phyloP scores from a whole-genome alignment of 2,797 vertebrate species.

The Babyrousa celebensis region DNA sequence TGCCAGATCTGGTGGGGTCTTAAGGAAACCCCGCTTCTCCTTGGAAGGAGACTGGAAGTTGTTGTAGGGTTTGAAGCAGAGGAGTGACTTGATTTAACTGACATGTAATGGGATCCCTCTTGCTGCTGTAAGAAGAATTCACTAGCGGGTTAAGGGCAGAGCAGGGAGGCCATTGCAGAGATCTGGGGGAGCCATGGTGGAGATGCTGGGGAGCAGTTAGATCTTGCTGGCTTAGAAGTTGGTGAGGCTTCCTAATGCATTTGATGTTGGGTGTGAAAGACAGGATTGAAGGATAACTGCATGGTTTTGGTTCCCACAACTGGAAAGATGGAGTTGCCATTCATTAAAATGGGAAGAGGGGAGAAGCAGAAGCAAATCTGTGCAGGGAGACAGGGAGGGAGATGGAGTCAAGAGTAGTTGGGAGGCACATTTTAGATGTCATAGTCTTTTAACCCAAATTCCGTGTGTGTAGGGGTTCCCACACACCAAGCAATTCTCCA shows the following conservation, averaged over 20 bases:
- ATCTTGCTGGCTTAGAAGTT: background rate
- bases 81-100: background rate
- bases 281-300: background rate
- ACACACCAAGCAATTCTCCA: background rate
- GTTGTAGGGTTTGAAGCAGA: background rate
- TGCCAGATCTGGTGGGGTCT: background rate
- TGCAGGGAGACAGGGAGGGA: too few species aligned
- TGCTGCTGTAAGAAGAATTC: background rate
- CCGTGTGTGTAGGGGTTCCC: background rate
- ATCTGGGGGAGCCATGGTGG: background rate
- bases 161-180: background rate
- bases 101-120: background rate
- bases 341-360: background rate
- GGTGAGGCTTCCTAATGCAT: background rate
- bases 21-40: background rate
- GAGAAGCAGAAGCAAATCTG: background rate
- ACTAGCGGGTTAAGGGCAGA: background rate
- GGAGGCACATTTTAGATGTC: background rate
- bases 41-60: background rate
- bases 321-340: background rate
- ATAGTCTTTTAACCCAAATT: background rate
- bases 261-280: background rate
- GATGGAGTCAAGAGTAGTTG: background rate
- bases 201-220: background rate
- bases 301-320: background rate